phyloP scores from a whole-genome alignment of 1,140 invertebrate genomes.

The Aphis gossypii region DNA sequence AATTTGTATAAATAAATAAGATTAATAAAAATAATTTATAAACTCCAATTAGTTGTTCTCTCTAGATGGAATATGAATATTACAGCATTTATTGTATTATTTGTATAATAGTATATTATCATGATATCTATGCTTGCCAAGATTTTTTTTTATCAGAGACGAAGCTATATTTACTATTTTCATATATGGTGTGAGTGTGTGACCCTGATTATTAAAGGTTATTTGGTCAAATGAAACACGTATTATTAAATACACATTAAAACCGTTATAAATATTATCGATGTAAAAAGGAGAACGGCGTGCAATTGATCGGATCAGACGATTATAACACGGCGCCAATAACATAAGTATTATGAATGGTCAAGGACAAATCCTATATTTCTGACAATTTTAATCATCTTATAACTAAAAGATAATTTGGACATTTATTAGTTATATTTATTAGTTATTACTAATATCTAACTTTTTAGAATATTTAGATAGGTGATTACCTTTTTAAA shows the following conservation, averaged over 20 bases:
- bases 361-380: not conserved
- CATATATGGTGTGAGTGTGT: not conserved
- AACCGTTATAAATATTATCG: conserved; percentile 22
- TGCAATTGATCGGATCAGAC: not conserved
- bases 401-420: not conserved
- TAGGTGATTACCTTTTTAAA: no score
- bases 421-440: no score
- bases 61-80: not conserved
- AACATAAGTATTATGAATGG: not conserved
- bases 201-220: not conserved
- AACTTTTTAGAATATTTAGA: no score
- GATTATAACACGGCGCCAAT: not conserved
- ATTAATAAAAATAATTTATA: not conserved
- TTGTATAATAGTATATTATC: not conserved
- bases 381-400: not conserved
- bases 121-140: not conserved
- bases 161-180: not conserved
- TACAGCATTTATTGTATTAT: not conserved
- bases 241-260: not conserved
- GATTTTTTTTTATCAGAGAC: not conserved
- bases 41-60: not conserved
- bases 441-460: no score
- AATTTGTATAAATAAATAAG: not conserved
- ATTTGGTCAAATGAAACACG: not conserved
- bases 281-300: not conserved